Conservation (phyloP, 1,140 invertebrate genomes). For the Achatina immaculata region DNA sequence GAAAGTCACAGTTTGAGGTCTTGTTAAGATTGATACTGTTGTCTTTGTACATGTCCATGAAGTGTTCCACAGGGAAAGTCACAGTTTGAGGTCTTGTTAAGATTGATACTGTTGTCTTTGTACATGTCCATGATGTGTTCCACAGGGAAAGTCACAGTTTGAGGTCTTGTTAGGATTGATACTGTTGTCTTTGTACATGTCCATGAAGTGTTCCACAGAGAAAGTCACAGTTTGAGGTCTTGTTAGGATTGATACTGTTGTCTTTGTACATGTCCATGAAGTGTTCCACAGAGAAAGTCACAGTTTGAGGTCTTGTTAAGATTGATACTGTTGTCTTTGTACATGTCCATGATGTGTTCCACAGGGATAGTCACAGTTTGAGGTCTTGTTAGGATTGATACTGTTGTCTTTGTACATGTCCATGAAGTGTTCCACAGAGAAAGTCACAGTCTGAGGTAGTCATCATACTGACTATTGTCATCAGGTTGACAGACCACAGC, state of each 20-base stretch:
- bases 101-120: slow-evolving; percentile 71
- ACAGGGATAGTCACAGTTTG: too few relatives aligned
- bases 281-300: too few relatives aligned
- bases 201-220: background rate
- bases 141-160: too few relatives aligned
- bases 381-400: slow-evolving; percentile 89
- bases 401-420: background rate
- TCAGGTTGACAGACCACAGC: too few relatives aligned
- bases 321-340: slow-evolving; percentile 70
- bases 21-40: slow-evolving; percentile 82
- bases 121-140: background rate
- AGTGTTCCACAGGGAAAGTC: background rate
- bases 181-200: background rate
- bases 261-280: background rate
- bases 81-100: slow-evolving; percentile 97
- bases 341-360: background rate
- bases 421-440: background rate
- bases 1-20: too few relatives aligned
- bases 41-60: background rate
- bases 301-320: slow-evolving; percentile 96
- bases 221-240: too few relatives aligned
- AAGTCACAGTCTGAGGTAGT: too few relatives aligned
- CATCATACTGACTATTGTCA: too few relatives aligned
- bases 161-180: slow-evolving; percentile 90
- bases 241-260: slow-evolving; percentile 80